phyloP scores from a whole-genome alignment of 1,140 invertebrate species.

The Drosophila pectinifera region DNA sequence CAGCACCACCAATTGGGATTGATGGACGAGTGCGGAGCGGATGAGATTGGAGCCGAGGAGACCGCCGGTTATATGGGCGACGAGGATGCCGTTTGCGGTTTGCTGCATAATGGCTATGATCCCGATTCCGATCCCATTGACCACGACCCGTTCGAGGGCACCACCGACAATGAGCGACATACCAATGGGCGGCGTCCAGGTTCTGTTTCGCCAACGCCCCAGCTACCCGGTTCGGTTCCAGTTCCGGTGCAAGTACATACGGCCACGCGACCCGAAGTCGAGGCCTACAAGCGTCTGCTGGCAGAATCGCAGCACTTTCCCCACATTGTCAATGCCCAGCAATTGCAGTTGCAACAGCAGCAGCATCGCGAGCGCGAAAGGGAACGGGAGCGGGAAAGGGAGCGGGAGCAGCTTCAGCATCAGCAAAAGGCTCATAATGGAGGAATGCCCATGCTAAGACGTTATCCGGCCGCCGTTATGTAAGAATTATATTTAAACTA shows the following conservation, averaged over 20 bases:
- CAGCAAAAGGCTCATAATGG: slow-evolving; percentile 72
- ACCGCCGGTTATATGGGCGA: slow-evolving; percentile 68
- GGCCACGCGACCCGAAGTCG: slow-evolving; percentile 60
- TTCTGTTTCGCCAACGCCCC: slow-evolving; percentile 22
- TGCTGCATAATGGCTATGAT: slow-evolving; percentile 66
- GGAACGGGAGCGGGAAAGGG: slow-evolving; percentile 19
- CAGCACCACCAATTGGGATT: slow-evolving; percentile 21
- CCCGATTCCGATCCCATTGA: slow-evolving; percentile 45
- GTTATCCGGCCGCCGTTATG: slow-evolving; percentile 68
- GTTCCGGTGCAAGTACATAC: slow-evolving; percentile 30
- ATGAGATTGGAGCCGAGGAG: slow-evolving; percentile 72
- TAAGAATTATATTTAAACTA: slow-evolving; percentile 33
- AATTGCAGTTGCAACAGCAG: slow-evolving; percentile 63
- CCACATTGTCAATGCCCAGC: slow-evolving; percentile 72
- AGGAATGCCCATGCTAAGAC: slow-evolving; percentile 64
- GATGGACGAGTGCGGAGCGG: slow-evolving; percentile 47
- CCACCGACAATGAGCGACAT: slow-evolving; percentile 54
- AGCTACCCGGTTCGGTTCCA: slow-evolving; percentile 1
- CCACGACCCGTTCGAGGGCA: slow-evolving; percentile 36
- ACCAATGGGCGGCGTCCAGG: slow-evolving; percentile 33
- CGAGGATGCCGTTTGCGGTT: slow-evolving; percentile 67
- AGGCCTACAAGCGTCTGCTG: slow-evolving; percentile 66
- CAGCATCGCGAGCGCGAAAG: slow-evolving; percentile 23
- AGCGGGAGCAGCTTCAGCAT: slow-evolving; percentile 56
- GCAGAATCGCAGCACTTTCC: slow-evolving; percentile 67